Evolutionary conservation across 92 coral and sea anemone species (phyloP).

Genomic region (Paragorgia papillata): DNA sequence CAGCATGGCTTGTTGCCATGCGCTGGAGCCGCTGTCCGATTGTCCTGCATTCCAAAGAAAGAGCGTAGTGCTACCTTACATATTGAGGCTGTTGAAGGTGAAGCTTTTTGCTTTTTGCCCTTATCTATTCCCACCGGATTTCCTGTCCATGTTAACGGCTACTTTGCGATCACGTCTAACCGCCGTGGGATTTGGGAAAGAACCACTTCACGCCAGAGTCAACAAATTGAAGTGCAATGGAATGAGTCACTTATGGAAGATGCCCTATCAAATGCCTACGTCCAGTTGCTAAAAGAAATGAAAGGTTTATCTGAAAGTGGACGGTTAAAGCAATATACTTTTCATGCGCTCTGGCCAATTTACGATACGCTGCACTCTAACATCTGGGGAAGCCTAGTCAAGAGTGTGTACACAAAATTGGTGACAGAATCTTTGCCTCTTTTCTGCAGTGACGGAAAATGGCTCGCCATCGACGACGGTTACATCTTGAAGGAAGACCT

Average conservation of each 20-base stretch:
- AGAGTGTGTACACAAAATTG: constrained; percentile 67
- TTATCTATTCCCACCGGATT: constrained; percentile 85
- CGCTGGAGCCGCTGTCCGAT: constrained; percentile 82
- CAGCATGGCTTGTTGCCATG: constrained; percentile 80
- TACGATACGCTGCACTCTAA: constrained; percentile 68
- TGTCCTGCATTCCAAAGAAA: constrained; percentile 45
- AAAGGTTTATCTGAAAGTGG: constrained; percentile 63
- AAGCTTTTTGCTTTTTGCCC: constrained; percentile 84
- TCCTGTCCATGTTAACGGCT: constrained; percentile 91
- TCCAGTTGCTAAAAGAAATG: constrained; percentile 75
- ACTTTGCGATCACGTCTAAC: constrained; percentile 88
- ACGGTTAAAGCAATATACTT: constrained; percentile 62
- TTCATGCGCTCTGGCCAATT: constrained; percentile 81
- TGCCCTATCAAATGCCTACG: constrained; percentile 84
- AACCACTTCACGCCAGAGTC: constrained; percentile 65
- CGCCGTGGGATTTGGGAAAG: constrained; percentile 94
- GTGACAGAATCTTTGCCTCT: constrained; percentile 64
- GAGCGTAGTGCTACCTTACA: constrained; percentile 23
- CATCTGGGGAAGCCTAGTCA: constrained; percentile 77
- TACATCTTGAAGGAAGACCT: constrained; percentile 73
- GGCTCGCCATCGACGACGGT: constrained; percentile 71
- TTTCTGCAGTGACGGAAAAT: constrained; percentile 66
- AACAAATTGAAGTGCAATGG: constrained; percentile 88
- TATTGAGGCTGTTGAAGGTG: constrained; percentile 65
- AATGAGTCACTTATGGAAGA: constrained; percentile 86